These are phyloP conservation scores for Ceyx erithaca DNA, from an alignment of 2,797 vertebrate species.

Conservation along the genomic window DNA sequence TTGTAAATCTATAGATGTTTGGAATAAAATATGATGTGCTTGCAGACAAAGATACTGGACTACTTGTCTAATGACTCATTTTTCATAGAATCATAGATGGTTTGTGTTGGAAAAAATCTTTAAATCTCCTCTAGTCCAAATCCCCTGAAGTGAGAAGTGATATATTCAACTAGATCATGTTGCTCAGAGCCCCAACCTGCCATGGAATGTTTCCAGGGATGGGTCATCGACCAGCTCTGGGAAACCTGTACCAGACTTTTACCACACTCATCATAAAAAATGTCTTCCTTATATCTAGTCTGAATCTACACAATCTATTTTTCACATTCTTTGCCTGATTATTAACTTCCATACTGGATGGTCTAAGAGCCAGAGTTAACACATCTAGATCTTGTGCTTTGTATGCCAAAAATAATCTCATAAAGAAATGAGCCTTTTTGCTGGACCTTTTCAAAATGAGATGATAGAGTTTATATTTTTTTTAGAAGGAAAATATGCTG, in stretches of 20 bases:
- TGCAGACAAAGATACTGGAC: background rate
- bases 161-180: background rate
- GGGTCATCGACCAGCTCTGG: background rate
- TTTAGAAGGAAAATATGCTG: background rate
- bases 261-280: no score
- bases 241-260: background rate
- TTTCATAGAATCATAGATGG: background rate
- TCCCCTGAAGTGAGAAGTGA: background rate
- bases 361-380: background rate
- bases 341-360: background rate
- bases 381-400: background rate
- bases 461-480: background rate
- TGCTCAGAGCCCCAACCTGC: background rate
- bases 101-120: background rate
- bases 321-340: background rate
- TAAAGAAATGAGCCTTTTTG: background rate
- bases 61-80: background rate
- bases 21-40: background rate
- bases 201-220: no score
- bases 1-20: accelerated
- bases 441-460: background rate
- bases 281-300: background rate
- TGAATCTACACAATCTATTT: background rate
- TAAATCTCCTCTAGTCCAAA: background rate
- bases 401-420: background rate